Evolutionary conservation across 2,797 vertebrate genomes (phyloP), one percentile per base, ranked within the genome.

Genomic region (Leuciscus waleckii): DNA sequence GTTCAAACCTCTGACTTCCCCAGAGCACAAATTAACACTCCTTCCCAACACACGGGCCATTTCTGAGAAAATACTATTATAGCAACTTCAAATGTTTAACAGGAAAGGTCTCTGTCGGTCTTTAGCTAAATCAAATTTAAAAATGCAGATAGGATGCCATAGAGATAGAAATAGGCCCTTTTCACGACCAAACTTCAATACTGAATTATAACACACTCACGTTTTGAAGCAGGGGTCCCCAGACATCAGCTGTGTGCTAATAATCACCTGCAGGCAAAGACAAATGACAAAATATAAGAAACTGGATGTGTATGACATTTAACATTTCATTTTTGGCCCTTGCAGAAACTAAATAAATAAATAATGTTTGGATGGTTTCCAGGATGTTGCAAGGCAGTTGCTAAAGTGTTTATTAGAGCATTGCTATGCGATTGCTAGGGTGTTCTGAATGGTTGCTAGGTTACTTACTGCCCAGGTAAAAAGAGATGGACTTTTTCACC

Each of bases 211-310:
- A 77, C 54, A 63, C 9, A 94, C 98, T 97, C 94, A 99, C 98
- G 92, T 99, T 97, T 99, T 99, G 93, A 99, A 99, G 92, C 98
- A 99, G 0, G 98, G 98, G 91, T 99, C 98, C 76, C 98, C 98
- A 23, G 97, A 99, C 97, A 99, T 98, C 35, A 99, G 95, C 88
- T 99, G 97, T 90, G 98, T 99, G 85, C 96, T 96, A 93, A 99
- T 99, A 91, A 97, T 94, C 87, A 99, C 97, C 98, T 99, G 56
- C 17, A 81, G 26, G 17, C 85, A 2, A 81, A 63, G 86, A 88
- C 75, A 90, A 83, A 88, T 61, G 61, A 54, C 9, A 41, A 21
- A 54, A 21, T 75, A 11, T 37, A 32, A 26, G 13, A 84, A 23
- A 85, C 51, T 39, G 17, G n/a, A n/a, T 71, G 9, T 67, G 4